A percentile compares a stretch with the other conserved stretches of the same genome.
phyloP scores from a whole-genome alignment of 2,888 invertebrate species.

The Hirtodrosophila trivittata region DNA sequence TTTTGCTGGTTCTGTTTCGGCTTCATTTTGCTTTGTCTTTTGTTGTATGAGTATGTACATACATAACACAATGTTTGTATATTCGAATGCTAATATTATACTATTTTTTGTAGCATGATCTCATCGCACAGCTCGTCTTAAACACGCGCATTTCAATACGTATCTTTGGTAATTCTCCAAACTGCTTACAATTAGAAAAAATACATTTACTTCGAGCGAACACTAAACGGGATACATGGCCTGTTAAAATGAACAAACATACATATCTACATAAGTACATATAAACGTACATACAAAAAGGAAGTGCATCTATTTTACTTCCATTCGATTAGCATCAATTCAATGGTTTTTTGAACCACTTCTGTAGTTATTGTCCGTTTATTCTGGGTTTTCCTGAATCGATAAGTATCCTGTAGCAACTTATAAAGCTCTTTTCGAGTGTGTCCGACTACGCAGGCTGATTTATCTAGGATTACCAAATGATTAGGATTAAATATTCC shows the following conservation, averaged over 20 bases:
- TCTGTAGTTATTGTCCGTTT: too few relatives aligned
- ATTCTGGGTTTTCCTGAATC: too few relatives aligned
- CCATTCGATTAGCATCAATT: too few relatives aligned
- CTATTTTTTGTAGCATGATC: slow-evolving; percentile 73
- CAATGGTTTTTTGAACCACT: too few relatives aligned
- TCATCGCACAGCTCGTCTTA: slow-evolving; percentile 68
- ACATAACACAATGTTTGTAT: slow-evolving; percentile 36
- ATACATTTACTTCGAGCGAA: slow-evolving; percentile 11
- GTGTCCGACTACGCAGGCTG: too few relatives aligned
- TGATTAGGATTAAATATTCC: too few relatives aligned
- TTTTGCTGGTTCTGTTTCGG: slow-evolving; percentile 54
- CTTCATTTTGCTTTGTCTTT: slow-evolving; percentile 49
- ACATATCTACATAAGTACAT: too few relatives aligned
- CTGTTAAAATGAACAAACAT: too few relatives aligned
- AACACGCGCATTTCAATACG: slow-evolving; percentile 65
- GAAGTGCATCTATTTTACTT: background rate
- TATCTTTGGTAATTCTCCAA: slow-evolving; percentile 40
- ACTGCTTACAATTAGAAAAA: slow-evolving; percentile 24
- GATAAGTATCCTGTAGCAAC: too few relatives aligned
- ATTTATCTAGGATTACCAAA: too few relatives aligned
- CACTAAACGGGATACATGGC: background rate
- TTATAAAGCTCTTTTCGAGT: too few relatives aligned
- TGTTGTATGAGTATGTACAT: slow-evolving; percentile 37
- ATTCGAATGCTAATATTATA: slow-evolving; percentile 61
- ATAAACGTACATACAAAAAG: too few relatives aligned